These are phyloP conservation scores for Prolemur simus DNA, from an alignment of 2,113 vertebrate genomes.

Conservation along the genomic window DNA sequence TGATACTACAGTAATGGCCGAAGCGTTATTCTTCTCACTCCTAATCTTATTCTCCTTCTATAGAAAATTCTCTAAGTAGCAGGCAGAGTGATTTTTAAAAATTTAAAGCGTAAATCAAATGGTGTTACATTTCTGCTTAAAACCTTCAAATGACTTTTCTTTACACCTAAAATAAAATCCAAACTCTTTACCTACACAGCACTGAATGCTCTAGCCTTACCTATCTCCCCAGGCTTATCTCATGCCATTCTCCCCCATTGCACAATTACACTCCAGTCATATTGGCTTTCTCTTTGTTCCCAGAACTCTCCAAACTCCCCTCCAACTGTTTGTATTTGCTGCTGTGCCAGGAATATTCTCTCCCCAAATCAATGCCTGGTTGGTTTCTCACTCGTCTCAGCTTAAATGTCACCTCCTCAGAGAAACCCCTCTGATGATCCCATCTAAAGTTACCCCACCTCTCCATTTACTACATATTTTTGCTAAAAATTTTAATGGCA, in stretches of 20 bases:
- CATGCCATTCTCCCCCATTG: not conserved
- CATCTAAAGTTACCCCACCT: slow-evolving; percentile 15
- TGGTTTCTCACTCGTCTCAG: slow-evolving; percentile 13
- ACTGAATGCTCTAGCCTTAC: not conserved
- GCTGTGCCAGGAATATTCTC: not conserved
- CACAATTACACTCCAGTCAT: not conserved
- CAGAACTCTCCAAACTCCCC: not conserved
- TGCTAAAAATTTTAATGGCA: slow-evolving; percentile 1
- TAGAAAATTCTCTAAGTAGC: not conserved
- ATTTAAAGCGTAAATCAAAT: slow-evolving; percentile 31
- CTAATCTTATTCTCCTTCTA: not conserved
- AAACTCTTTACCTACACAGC: not conserved
- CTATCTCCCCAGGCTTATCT: not conserved
- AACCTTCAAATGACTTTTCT: slow-evolving; percentile 9
- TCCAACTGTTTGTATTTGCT: not conserved
- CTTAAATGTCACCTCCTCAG: slow-evolving; percentile 10
- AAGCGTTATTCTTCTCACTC: not conserved
- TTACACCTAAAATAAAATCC: not conserved
- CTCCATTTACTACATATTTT: not conserved
- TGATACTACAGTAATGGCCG: not conserved
- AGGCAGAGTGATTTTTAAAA: not conserved
- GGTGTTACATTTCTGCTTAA: slow-evolving; percentile 4
- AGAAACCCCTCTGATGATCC: not conserved
- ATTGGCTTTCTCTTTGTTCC: not conserved
- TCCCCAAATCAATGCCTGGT: not conserved